Conservation (phyloP, 2,113 vertebrate species). For the Barbus barbus region DNA sequence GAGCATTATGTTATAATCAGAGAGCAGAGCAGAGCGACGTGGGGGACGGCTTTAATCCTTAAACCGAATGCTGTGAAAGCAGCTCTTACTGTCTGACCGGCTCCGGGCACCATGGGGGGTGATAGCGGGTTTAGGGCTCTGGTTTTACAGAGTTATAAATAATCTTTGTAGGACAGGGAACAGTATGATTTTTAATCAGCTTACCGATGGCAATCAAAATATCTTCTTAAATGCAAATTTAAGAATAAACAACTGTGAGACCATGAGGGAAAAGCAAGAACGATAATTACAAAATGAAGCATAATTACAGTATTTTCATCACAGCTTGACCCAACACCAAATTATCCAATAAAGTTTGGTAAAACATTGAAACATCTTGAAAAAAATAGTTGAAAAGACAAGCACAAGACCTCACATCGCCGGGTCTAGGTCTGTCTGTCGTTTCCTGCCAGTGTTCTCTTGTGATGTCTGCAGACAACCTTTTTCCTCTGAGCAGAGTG, state of each 20-base stretch:
- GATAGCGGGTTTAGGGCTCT: background rate
- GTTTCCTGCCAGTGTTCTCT: constrained; percentile 8
- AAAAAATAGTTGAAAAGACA: background rate
- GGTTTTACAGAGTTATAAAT: constrained; percentile 18
- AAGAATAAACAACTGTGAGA: constrained; percentile 5
- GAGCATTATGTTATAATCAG: constrained; percentile 1
- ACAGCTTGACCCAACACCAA: constrained; percentile 23
- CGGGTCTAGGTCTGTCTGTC: background rate
- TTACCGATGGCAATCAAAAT: constrained; percentile 20
- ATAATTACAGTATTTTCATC: constrained; percentile 19
- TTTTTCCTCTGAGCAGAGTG: constrained; percentile 33
- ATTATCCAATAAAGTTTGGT: background rate
- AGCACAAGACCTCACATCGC: constrained; percentile 3
- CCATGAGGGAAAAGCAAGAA: background rate
- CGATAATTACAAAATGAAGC: constrained; percentile 12
- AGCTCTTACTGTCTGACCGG: background rate
- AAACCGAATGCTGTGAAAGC: constrained; percentile 27
- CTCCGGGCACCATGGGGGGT: background rate
- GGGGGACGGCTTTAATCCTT: constrained; percentile 30
- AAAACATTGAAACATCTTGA: background rate
- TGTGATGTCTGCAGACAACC: constrained; percentile 30
- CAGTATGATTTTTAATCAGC: constrained; percentile 28
- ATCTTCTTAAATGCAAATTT: background rate
- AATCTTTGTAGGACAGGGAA: background rate
- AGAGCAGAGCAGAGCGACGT: too few species aligned